These are phyloP conservation scores for Orthonyx spaldingii DNA, from an alignment of 2,113 vertebrate genomes.

Conservation along the genomic window DNA sequence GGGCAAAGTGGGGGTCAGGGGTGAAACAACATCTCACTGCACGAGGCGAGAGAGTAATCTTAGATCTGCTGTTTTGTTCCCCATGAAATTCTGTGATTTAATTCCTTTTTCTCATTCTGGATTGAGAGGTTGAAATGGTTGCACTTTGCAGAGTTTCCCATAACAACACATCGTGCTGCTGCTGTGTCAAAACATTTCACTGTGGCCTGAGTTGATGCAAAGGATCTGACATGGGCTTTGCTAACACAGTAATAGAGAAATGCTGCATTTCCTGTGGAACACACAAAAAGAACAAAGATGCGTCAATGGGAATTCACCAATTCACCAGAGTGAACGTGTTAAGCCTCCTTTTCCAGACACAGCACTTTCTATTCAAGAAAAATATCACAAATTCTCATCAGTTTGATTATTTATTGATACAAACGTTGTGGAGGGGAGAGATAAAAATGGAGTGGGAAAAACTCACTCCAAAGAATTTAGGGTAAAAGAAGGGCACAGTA, in stretches of 20 bases:
- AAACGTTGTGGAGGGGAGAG: neutral
- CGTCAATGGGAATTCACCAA: neutral
- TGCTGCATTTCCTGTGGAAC: neutral
- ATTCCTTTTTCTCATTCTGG: neutral
- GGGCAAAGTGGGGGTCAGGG: neutral
- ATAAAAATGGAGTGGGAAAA: neutral
- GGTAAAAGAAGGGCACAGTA: neutral
- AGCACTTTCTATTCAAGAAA: neutral
- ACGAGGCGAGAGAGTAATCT: neutral
- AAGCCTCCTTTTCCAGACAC: neutral
- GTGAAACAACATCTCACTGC: neutral
- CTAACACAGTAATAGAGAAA: neutral
- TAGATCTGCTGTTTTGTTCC: neutral
- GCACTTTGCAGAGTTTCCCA: neutral
- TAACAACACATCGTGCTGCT: neutral
- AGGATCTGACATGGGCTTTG: neutral
- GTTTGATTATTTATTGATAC: neutral
- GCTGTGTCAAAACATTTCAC: conserved; percentile 2
- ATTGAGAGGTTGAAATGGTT: neutral
- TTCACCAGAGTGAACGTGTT: neutral
- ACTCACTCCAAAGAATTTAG: neutral
- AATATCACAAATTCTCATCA: neutral
- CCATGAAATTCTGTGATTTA: neutral
- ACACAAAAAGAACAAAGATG: neutral
- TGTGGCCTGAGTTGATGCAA: neutral